A percentile compares a stretch with the other conserved stretches of the same genome.
Evolutionary conservation across 2,888 invertebrate species (phyloP).

Genomic region (Caenorhabditis becei): DNA sequence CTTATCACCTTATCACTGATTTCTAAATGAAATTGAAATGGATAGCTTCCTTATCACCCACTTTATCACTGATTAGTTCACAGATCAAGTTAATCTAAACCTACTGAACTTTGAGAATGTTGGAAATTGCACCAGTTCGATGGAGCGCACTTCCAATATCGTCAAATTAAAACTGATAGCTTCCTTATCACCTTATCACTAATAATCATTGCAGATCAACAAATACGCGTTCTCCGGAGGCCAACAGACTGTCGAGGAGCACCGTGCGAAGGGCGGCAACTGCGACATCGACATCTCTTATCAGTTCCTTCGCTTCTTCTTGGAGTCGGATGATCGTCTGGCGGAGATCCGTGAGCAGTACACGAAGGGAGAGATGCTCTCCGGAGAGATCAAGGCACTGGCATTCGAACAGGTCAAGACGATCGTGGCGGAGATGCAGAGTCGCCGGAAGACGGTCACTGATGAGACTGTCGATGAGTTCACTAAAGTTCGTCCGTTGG

Average conservation of each 20-base stretch:
- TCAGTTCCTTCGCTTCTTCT: conserved; percentile 94
- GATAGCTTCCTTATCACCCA: too few species aligned
- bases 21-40: too few species aligned
- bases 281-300: conserved; percentile 95
- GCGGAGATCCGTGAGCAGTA: conserved; percentile 89
- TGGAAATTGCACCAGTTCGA: too few species aligned
- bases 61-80: too few species aligned
- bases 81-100: too few species aligned
- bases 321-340: conserved; percentile 92
- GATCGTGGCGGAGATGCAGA: conserved; percentile 90
- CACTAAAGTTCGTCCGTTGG: conserved; percentile 86
- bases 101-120: too few species aligned
- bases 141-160: too few species aligned
- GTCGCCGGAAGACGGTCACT: conserved; percentile 88
- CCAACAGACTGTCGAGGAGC: conserved; percentile 93
- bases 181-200: neutral
- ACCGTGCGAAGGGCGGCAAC: conserved; percentile 90
- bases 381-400: conserved; percentile 94
- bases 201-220: conserved; percentile 85
- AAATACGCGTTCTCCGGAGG: conserved; percentile 99
- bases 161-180: neutral
- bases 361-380: conserved; percentile 91
- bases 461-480: conserved; percentile 90
- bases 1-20: neutral
- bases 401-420: conserved; percentile 86